These are phyloP conservation scores for Xenopus petersii DNA, from an alignment of 2,797 vertebrate species.

Conservation along the genomic window DNA sequence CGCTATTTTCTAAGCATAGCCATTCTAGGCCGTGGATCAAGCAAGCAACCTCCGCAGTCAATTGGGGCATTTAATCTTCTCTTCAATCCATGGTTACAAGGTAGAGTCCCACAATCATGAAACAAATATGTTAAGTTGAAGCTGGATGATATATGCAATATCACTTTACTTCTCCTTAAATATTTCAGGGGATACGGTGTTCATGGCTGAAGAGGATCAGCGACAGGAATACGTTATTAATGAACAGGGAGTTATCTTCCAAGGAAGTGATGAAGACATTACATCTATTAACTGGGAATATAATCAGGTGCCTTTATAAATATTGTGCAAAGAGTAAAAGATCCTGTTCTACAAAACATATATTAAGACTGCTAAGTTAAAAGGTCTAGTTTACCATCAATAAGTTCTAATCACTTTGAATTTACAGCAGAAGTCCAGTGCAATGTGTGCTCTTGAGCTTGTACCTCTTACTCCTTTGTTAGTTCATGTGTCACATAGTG, in stretches of 20 bases:
- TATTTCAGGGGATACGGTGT: slow-evolving; percentile 68
- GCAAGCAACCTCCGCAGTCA: background rate
- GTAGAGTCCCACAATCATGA: background rate
- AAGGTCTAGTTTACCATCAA: too few species aligned
- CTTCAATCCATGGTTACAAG: slow-evolving; percentile 40
- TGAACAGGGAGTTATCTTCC: slow-evolving; percentile 67
- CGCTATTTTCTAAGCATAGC: slow-evolving; percentile 62
- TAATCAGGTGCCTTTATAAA: slow-evolving; percentile 64
- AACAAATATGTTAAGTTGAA: too few species aligned
- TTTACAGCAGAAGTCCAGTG: too few species aligned
- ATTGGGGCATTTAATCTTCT: slow-evolving; percentile 29
- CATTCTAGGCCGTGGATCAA: slow-evolving; percentile 30
- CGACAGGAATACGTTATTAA: slow-evolving; percentile 69
- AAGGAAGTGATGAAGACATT: slow-evolving; percentile 59
- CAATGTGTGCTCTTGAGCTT: too few species aligned
- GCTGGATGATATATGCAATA: too few species aligned
- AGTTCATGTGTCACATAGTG: too few species aligned
- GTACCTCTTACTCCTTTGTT: too few species aligned
- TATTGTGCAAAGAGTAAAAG: too few species aligned
- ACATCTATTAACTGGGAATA: slow-evolving; percentile 65
- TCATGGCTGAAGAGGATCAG: slow-evolving; percentile 58
- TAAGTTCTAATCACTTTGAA: too few species aligned
- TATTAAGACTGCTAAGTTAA: too few species aligned
- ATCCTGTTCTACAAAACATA: too few species aligned
- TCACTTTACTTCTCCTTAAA: background rate